Base-by-base conservation (phyloP, 2,888 invertebrate genomes). In the Apodemia mormo region DNA sequence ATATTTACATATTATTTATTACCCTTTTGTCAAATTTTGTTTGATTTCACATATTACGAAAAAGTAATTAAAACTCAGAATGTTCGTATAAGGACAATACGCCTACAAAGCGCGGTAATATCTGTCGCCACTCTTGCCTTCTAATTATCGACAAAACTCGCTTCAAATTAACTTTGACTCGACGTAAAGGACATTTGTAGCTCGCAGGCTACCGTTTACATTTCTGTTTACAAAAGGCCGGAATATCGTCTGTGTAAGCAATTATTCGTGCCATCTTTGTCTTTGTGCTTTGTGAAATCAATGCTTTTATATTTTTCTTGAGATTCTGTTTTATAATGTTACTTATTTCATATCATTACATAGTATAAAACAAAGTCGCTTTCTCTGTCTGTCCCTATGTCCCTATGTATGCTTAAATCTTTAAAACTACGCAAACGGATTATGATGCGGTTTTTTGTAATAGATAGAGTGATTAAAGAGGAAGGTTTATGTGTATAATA, bases 101-200 rank as follows among this genome's bases (percentile, higher is more conserved):
- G 61, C 61, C 61, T 33, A 61, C 61, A 33, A 33, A 29, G 61
- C 33, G 12, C 5, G 12, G 30, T 33, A 12, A 33, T 61, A 12
- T 61, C 61, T 61, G 14, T 6, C 61, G 30, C 29, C 33, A 30
- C 61, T 61, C 30, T 61, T 33, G 61, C 61, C 61, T 61, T 61
- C 61, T 61, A 61, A 61, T 61, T 61, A 61, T 61, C 61, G 61
- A 61, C 61, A 61, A 30, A 61, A 61, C 58, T 61, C 58, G 58
- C 33, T 61, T 61, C 58, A 61, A 30, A 61, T 61, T 61, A 61
- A 10, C 58, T 61, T 61, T 61, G 58, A 61, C 58, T 61, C 30
- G 29, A 61, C 12, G 12, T 33, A 61, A 61, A 61, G 58, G 58
- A 61, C 58, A 61, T 61, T 61, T 33, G 58, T 61, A 61, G 58